These are phyloP conservation scores for Agrypnia vestita DNA, from an alignment of 1,140 invertebrate genomes.

Conservation along the genomic window DNA sequence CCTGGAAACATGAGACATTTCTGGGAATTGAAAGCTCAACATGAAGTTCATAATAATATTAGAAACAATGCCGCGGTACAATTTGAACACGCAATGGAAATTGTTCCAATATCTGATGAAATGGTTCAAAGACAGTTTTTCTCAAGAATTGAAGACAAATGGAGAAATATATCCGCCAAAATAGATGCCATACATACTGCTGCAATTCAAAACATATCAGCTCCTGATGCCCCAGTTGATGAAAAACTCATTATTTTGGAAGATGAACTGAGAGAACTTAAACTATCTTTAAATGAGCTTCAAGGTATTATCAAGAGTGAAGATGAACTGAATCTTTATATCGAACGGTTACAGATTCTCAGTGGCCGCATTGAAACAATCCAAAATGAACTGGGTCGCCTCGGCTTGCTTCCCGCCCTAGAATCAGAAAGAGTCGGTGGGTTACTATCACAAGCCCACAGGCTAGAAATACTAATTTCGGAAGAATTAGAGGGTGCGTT, in stretches of 20 bases:
- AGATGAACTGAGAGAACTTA: constrained; percentile 81
- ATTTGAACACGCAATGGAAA: constrained; percentile 84
- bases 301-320: constrained; percentile 86
- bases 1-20: constrained; percentile 84
- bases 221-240: constrained; percentile 80
- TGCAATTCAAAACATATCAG: constrained; percentile 79
- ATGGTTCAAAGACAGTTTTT: constrained; percentile 85
- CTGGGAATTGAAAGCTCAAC: constrained; percentile 91
- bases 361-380: constrained; percentile 82
- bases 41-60: constrained; percentile 87
- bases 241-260: constrained; percentile 83
- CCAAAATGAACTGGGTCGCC: constrained; percentile 83
- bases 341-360: constrained; percentile 84
- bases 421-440: constrained; percentile 84
- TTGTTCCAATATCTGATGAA: constrained; percentile 86
- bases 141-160: constrained; percentile 82
- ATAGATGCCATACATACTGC: constrained; percentile 79
- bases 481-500: constrained; percentile 84
- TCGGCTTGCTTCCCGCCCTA: constrained; percentile 80
- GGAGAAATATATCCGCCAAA: constrained; percentile 78
- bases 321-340: constrained; percentile 85
- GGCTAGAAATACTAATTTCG: constrained; percentile 79
- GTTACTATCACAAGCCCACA: constrained; percentile 78
- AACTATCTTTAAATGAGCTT: constrained; percentile 78
- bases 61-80: constrained; percentile 80